These are phyloP conservation scores for Procavia capensis DNA, from an alignment of 2,113 vertebrate species.

Conservation along the genomic window DNA sequence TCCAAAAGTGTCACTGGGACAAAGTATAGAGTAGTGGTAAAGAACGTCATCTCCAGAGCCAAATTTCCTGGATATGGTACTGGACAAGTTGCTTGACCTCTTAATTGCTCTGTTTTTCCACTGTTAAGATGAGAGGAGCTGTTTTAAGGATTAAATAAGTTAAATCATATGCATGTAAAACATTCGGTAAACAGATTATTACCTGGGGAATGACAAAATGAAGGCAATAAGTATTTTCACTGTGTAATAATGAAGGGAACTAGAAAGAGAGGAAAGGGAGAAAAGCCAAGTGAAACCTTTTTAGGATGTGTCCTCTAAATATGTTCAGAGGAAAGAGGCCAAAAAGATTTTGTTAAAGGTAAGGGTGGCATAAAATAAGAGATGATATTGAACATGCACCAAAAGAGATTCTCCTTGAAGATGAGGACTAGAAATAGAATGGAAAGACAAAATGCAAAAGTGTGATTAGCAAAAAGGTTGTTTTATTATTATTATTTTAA, in stretches of 20 bases:
- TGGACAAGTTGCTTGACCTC: not conserved
- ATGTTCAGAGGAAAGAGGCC: not conserved
- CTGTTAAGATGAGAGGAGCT: constrained; percentile 31
- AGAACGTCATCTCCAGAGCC: not conserved
- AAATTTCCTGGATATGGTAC: not conserved
- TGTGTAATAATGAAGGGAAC: not conserved
- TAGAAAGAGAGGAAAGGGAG: not conserved
- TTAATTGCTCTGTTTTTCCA: not conserved
- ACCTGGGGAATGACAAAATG: not conserved
- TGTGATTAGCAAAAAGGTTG: not conserved
- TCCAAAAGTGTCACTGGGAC: not conserved
- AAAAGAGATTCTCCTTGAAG: not conserved
- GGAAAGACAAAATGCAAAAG: not conserved
- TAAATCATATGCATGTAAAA: not conserved
- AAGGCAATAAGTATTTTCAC: not conserved
- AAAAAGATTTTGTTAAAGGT: not conserved
- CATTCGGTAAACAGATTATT: not conserved
- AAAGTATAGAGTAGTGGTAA: not conserved
- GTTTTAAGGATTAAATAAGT: constrained; percentile 6
- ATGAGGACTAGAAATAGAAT: not conserved
- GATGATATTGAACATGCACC: not conserved
- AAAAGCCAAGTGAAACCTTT: not conserved
- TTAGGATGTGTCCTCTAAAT: not conserved
- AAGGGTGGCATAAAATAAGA: not conserved
- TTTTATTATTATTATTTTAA: not conserved